Base-by-base conservation (phyloP, 2,113 vertebrate species). In the Oryzias woworae region DNA sequence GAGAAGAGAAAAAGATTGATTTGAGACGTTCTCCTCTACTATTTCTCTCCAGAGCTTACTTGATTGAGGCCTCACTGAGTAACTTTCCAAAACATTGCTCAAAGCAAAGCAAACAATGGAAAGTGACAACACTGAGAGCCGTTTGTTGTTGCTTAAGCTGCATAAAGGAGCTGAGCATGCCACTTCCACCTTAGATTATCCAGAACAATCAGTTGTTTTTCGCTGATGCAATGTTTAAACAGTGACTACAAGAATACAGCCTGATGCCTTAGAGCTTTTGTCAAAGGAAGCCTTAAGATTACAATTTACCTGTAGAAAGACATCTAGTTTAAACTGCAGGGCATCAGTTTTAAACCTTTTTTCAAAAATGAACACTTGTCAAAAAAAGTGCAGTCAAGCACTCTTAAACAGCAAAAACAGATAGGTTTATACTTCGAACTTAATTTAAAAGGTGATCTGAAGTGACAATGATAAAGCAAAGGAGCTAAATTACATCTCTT, bases 31-130 rank as follows among this genome's bases (percentile, higher is more conserved):
- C 54, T 62, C 43, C 47, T 65, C 54, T 44, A 23, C 24, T 4
- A 47, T 56, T 53, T 17, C 71, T 76, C 46, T 16, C 20, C 10
- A 13, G 75, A 54, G 60, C 48, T 62, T 24, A 53, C 54, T 58
- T 41, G 45, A 55, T 46, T 7, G 52, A 73, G 53, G 57, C 52
- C 58, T 65, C 14, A 2, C 63, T 60, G 64, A 82, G 65, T 75
- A 79, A 73, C 26, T 73, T 84, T 82, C 84, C 75, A 74, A 78
- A 84, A 84, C 79, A 81, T 58, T 49, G 28, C 49, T 45, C 60
- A 73, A 69, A 76, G 58, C 61, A 78, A 73, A 82, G 66, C 83
- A 85, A 82, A 85, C 78, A 71, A 51, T 56, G 66, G 51, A 50
- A 68, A 75, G 45, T 65, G 53, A 69, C 60, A 67, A 43, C 60